These are phyloP conservation scores for Rhagophthalmus giganteus DNA, from an alignment of 2,888 invertebrate genomes.

Conservation along the genomic window DNA sequence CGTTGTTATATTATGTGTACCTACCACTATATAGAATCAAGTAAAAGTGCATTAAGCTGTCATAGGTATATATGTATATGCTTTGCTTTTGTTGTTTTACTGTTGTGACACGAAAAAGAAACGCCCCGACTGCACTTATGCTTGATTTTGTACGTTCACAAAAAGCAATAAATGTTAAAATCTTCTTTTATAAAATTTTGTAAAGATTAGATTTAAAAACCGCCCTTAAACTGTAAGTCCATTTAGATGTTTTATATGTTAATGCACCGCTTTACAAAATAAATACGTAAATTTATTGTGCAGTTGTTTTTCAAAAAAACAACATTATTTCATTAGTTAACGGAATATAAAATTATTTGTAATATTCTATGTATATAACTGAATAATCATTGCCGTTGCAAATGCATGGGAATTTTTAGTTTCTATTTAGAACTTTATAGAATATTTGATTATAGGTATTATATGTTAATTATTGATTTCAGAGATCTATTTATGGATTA, in stretches of 20 bases:
- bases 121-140: conserved; percentile 17
- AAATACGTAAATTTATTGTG: conserved; percentile 6
- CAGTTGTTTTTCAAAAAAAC: no score
- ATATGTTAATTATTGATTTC: no score
- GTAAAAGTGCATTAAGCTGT: conserved; percentile 6
- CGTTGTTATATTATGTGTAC: not conserved
- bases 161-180: conserved; percentile 26
- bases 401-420: no score
- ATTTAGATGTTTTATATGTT: conserved; percentile 23
- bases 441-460: no score
- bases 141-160: conserved; percentile 21
- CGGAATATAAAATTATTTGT: no score
- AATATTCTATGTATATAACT: no score
- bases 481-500: no score
- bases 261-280: conserved; percentile 28
- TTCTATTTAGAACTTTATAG: no score
- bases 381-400: no score
- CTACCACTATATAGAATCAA: conserved; percentile 10
- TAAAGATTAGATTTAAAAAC: no score
- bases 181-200: no score
- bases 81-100: conserved; percentile 1
- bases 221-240: conserved; percentile 14
- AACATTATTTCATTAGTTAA: no score
- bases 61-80: not conserved
- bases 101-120: not conserved